Evolutionary conservation across 2,113 vertebrate genomes (phyloP).

Genomic region (Bettongia penicillata): DNA sequence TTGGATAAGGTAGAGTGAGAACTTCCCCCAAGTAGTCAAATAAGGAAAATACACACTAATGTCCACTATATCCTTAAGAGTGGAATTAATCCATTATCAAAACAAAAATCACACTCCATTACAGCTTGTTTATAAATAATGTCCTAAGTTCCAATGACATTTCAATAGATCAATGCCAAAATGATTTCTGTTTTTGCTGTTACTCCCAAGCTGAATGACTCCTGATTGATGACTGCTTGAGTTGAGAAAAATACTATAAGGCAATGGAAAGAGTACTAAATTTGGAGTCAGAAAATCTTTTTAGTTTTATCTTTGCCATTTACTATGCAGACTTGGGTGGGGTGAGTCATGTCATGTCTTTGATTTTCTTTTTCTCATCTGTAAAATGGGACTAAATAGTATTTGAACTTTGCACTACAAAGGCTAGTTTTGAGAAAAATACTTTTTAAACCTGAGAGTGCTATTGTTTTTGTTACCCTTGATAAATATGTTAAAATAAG

Average conservation of each 20-base stretch:
- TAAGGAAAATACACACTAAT: conserved; percentile 39
- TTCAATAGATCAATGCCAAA: not conserved
- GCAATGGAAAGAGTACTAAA: not conserved
- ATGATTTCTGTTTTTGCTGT: conserved; percentile 14
- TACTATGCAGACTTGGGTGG: not conserved
- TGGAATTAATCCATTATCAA: not conserved
- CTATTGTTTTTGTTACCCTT: not conserved
- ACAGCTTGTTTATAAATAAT: conserved; percentile 14
- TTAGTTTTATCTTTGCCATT: not conserved
- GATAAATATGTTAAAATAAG: not conserved
- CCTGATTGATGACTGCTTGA: not conserved
- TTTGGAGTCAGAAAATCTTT: not conserved
- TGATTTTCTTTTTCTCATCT: not conserved
- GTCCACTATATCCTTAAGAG: not conserved
- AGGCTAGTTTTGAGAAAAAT: not conserved
- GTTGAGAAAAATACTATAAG: not conserved
- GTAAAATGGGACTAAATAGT: not conserved
- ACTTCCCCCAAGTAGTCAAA: not conserved
- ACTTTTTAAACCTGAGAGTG: not conserved
- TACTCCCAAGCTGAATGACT: conserved; percentile 27
- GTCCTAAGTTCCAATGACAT: conserved; percentile 11
- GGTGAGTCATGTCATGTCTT: not conserved
- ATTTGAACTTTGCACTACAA: not conserved
- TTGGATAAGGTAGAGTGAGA: conserved; percentile 17
- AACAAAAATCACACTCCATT: not conserved